Conservation (phyloP, 2,113 vertebrate genomes). For the Panthera uncia region DNA sequence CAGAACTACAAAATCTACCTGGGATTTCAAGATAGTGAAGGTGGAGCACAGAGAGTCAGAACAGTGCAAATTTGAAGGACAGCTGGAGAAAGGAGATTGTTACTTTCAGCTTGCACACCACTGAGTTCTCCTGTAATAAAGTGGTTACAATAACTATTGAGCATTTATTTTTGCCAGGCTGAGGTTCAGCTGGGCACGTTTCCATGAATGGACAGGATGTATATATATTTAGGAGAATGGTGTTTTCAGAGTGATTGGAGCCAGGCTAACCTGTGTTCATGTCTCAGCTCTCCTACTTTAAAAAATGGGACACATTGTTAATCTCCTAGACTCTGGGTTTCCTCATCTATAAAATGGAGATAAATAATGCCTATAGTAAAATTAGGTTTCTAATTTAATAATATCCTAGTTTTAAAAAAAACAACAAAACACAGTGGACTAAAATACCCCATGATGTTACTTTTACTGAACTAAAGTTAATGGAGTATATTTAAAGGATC, state of each 20-base stretch:
- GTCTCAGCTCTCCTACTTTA: background rate
- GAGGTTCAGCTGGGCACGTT: background rate
- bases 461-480: conserved; percentile 16
- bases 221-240: background rate
- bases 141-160: background rate
- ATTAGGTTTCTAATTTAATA: background rate
- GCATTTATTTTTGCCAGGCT: background rate
- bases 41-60: background rate
- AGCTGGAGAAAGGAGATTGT: background rate
- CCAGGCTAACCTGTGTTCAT: background rate
- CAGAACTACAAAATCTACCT: background rate
- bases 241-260: background rate
- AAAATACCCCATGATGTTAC: background rate
- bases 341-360: background rate
- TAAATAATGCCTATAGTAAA: background rate
- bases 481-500: background rate
- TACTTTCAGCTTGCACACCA: background rate
- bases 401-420: background rate
- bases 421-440: background rate
- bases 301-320: background rate
- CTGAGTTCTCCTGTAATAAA: background rate
- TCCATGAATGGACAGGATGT: background rate
- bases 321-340: background rate
- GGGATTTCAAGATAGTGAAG: background rate
- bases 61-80: background rate